Percentiles rank a stretch among this genome's conserved stretches.
Conservation (phyloP, 1,140 invertebrate genomes). For the Dinothrombium tinctorium region DNA sequence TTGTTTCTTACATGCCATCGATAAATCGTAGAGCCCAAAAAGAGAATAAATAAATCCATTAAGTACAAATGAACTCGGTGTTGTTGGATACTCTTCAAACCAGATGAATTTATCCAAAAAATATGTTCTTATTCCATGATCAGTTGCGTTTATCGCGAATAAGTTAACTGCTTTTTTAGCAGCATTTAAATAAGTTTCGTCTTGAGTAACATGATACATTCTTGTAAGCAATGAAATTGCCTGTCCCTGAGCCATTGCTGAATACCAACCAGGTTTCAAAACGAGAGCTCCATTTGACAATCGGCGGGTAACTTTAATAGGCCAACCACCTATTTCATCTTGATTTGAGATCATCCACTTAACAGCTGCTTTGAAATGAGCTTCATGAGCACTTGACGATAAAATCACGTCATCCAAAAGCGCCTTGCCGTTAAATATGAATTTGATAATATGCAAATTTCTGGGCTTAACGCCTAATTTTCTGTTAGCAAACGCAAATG, state of each 20-base stretch:
- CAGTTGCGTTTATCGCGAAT: conserved; percentile 38
- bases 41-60: conserved; percentile 98
- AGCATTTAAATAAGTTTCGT: conserved; percentile 46
- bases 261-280: conserved; percentile 71
- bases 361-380: conserved; percentile 72
- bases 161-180: conserved; percentile 53
- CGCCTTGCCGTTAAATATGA: conserved; percentile 45
- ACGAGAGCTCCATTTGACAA: conserved; percentile 44
- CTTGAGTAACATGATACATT: conserved; percentile 56
- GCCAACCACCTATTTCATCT: conserved; percentile 61
- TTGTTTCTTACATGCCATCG: conserved; percentile 29
- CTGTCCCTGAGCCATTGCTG: conserved; percentile 93
- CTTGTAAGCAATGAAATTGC: conserved; percentile 73
- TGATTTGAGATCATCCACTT: conserved; percentile 79
- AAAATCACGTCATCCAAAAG: conserved; percentile 55
- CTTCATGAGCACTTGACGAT: conserved; percentile 53
- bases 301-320: conserved; percentile 54
- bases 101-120: conserved; percentile 58
- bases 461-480: conserved; percentile 39
- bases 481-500: conserved; percentile 34
- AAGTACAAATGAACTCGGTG: conserved; percentile 75
- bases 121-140: conserved; percentile 53
- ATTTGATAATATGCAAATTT: conserved; percentile 29
- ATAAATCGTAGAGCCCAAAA: conserved; percentile 79
- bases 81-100: conserved; percentile 97